phyloP scores from a whole-genome alignment of 2,113 vertebrate genomes.

The Anguilla rostrata region DNA sequence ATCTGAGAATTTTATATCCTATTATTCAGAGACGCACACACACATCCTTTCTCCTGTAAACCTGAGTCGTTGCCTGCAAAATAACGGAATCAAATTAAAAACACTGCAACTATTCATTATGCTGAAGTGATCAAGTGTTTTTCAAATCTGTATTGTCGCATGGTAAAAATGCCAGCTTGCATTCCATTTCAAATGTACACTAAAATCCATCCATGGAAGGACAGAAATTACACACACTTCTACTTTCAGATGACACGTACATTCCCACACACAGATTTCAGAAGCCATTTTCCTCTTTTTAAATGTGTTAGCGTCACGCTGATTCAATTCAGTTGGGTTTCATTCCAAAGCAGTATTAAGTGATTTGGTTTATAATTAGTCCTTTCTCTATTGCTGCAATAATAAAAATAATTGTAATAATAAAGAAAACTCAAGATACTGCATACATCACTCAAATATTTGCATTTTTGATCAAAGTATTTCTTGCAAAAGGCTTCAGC shows the following conservation, averaged over 20 bases:
- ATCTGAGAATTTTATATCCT: not conserved
- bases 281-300: not conserved
- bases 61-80: conserved; percentile 3
- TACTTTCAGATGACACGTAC: not conserved
- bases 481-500: not conserved
- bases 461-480: not conserved
- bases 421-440: not conserved
- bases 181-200: not conserved
- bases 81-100: not conserved
- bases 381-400: not conserved
- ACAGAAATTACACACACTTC: not conserved
- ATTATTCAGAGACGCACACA: not conserved
- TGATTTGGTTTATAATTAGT: conserved; percentile 2
- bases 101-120: not conserved
- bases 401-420: not conserved
- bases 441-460: not conserved
- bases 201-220: not conserved
- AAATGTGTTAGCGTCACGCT: not conserved
- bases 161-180: not conserved
- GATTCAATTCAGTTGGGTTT: not conserved
- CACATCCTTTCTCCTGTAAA: conserved; percentile 1
- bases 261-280: conserved; percentile 3
- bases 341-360: not conserved
- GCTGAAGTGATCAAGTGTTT: not conserved
- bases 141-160: not conserved